These are phyloP conservation scores for Acipenser ruthenus DNA, from an alignment of 2,797 vertebrate genomes.

Conservation along the genomic window DNA sequence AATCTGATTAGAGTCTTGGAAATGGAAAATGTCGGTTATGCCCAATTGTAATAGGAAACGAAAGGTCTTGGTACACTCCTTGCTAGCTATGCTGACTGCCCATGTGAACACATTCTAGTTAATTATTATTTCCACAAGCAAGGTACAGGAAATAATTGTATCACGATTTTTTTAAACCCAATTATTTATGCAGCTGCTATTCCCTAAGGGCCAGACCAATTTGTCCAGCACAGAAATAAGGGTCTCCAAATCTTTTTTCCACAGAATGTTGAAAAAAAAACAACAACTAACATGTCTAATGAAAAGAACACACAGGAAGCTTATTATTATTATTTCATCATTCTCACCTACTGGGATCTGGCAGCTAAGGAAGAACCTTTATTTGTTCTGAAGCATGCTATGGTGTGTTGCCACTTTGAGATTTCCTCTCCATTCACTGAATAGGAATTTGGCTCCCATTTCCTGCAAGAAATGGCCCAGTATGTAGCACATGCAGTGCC, in stretches of 20 bases:
- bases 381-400: conserved; percentile 36
- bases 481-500: conserved; percentile 52
- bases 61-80: conserved; percentile 63
- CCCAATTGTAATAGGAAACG: conserved; percentile 66
- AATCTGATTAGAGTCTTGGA: conserved; percentile 47
- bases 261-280: conserved; percentile 96
- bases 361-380: conserved; percentile 70
- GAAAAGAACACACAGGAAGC: conserved; percentile 99
- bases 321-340: conserved; percentile 99
- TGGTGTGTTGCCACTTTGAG: conserved; percentile 71
- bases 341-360: conserved; percentile 94
- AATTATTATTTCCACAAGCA: conserved; percentile 90
- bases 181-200: conserved; percentile 82
- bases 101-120: conserved; percentile 75
- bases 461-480: conserved; percentile 66
- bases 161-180: conserved; percentile 33
- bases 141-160: conserved; percentile 75
- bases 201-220: conserved; percentile 77
- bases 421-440: conserved; percentile 89
- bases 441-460: conserved; percentile 88
- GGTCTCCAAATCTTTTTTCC: conserved; percentile 92
- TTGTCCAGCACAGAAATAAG: conserved; percentile 75
- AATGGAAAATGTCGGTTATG: conserved; percentile 60
- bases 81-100: conserved; percentile 44
- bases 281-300: conserved; percentile 74